A percentile compares a stretch with the other conserved stretches of the same genome.
Conservation (phyloP, 2,113 vertebrate species). For the Rhinopomastus cyanomelas region DNA sequence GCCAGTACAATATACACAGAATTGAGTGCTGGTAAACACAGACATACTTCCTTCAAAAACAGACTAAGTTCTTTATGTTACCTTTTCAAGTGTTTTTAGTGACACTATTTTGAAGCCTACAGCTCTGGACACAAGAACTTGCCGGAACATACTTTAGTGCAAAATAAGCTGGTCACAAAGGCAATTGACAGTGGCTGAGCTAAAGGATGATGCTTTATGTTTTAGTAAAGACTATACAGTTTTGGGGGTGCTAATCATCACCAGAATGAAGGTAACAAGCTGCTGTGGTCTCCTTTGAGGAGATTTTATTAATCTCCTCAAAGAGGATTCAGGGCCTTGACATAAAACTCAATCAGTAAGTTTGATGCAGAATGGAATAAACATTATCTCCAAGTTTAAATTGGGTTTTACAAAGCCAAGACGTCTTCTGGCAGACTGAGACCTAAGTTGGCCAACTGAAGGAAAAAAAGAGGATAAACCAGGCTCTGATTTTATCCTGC, state of each 20-base stretch:
- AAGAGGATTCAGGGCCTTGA: background rate
- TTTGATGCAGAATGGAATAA: background rate
- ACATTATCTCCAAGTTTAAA: background rate
- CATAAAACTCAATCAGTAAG: background rate
- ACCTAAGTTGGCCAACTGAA: background rate
- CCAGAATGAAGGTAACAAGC: background rate
- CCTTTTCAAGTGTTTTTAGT: background rate
- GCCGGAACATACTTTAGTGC: background rate
- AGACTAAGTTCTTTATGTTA: background rate
- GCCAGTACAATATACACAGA: background rate
- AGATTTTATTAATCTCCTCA: too few relatives aligned
- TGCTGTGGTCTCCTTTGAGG: too few relatives aligned
- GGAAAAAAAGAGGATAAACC: background rate
- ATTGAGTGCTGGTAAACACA: background rate
- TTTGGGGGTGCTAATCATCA: background rate
- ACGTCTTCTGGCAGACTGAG: background rate
- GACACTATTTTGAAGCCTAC: background rate
- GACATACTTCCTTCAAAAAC: background rate
- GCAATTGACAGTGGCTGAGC: background rate
- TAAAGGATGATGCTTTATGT: background rate
- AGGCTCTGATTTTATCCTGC: background rate
- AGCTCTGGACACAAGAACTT: background rate
- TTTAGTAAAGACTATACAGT: background rate
- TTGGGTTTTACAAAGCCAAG: background rate
- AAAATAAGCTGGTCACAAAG: background rate